A percentile compares a stretch with the other conserved stretches of the same genome.
phyloP scores from a whole-genome alignment of 2,113 vertebrate species.

The Alethe diademata region DNA sequence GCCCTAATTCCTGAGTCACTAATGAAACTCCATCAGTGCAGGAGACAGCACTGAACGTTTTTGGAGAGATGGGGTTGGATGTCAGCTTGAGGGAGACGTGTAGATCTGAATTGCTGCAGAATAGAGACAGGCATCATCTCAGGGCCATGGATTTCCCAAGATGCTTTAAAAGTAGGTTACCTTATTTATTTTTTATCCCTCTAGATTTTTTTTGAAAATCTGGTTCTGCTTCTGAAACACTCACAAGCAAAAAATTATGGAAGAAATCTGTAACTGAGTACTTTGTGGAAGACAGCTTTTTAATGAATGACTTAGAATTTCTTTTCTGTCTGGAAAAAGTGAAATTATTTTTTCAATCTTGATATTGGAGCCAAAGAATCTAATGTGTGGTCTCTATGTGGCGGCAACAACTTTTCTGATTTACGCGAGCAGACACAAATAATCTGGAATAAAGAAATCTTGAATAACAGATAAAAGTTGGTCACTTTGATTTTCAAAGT shows the following conservation, averaged over 20 bases:
- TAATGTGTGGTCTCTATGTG: accelerated
- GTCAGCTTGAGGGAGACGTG: neutral
- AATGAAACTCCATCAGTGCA: neutral
- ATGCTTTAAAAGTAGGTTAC: slow-evolving; percentile 24
- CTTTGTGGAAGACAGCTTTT: neutral
- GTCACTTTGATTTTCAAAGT: neutral
- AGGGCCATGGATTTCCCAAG: slow-evolving; percentile 38
- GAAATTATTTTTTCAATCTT: neutral
- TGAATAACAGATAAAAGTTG: neutral
- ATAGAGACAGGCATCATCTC: neutral
- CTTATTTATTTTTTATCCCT: slow-evolving; percentile 23
- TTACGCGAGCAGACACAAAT: accelerated
- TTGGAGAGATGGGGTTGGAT: neutral
- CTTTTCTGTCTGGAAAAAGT: neutral
- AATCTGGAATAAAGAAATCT: neutral
- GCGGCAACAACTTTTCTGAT: neutral
- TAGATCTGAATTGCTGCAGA: slow-evolving; percentile 12
- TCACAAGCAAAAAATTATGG: neutral
- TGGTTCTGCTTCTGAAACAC: neutral
- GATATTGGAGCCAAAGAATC: neutral
- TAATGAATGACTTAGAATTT: neutral
- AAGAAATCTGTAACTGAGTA: neutral
- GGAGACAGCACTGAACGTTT: neutral
- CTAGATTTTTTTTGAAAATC: neutral
- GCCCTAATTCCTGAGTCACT: neutral